Base-by-base conservation (phyloP, 2,888 invertebrate genomes). In the Endotricha flammealis region DNA sequence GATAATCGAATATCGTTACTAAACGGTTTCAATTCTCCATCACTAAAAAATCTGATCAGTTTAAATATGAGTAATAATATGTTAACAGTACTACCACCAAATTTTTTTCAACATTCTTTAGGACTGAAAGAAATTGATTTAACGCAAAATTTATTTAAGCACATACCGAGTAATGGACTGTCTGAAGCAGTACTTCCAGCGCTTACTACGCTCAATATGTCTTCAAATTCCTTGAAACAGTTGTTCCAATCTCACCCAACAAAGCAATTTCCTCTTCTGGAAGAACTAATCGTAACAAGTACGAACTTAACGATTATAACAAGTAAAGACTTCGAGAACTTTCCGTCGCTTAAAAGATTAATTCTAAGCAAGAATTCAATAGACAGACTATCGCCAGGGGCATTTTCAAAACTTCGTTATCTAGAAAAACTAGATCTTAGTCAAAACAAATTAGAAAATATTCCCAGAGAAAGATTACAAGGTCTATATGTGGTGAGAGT, bases 231-330 rank as follows among this genome's bases (percentile, higher is more conserved):
- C 0, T 85, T 96, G 38, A 88, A 90, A 12, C 90, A 92, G 57
- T 91, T 95, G 48, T 90, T 93, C 63, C 93, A 93, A 54, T 88
- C 91, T 61, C 88, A 90, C 53, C 89, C 90, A 39, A 89, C 91
- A 23, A 91, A 92, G 55, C 88, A 90, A 55, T 93, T 93, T 77
- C 91, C 94, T 1, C 86, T 91, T n/a, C 82, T 95, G n/a, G 92
- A 94, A 69, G 94, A 95, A 72, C 88, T 95, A 36, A 91, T 95
- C 64, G 91, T 95, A 48, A 91, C 91, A 42, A 89, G 89, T 27
- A 95, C 95, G 4, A 95, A 95, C 66, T 85, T 95, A 32, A 93
- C 91, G 11, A 92, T 95, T 46, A 89, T 96, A 30, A 94, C 94
- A 0, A 93, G 93, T 50, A 93, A 92, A 64, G 95, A 95, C 62